phyloP scores from a whole-genome alignment of 2,888 invertebrate genomes.

The Ectropis crepuscularia region DNA sequence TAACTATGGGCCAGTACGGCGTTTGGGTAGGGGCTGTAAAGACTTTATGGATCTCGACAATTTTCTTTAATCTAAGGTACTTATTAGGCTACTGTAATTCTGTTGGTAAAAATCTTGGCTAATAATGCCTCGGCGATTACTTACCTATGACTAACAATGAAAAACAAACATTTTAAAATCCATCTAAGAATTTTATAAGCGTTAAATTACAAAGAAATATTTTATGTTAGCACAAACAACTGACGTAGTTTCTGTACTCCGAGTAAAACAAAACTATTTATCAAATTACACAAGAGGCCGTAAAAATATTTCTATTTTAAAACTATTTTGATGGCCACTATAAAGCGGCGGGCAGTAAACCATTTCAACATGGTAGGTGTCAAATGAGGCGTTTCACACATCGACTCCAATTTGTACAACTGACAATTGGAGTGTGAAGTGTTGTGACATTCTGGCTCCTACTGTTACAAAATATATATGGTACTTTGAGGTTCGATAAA shows the following conservation, averaged over 20 bases:
- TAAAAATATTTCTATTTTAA: conserved; percentile 20
- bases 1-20: conserved; percentile 50
- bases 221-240: too few species aligned
- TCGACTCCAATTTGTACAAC: conserved; percentile 69
- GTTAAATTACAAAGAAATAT: too few species aligned
- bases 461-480: conserved; percentile 41
- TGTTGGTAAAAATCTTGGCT: too few species aligned
- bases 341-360: conserved; percentile 36
- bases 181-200: too few species aligned
- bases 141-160: too few species aligned
- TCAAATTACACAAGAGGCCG: conserved; percentile 9
- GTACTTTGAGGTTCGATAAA: background rate
- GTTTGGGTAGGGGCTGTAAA: conserved; percentile 39
- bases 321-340: conserved; percentile 41
- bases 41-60: conserved; percentile 48
- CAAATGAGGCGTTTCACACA: conserved; percentile 64
- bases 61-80: too few species aligned
- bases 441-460: conserved; percentile 54
- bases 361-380: conserved; percentile 55
- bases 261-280: conserved; percentile 1
- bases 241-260: background rate
- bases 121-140: too few species aligned
- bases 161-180: too few species aligned
- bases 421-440: conserved; percentile 68
- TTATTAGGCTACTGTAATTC: too few species aligned